Conservation (phyloP, 2,797 vertebrate genomes). For the Yasuhikotakia modesta region DNA sequence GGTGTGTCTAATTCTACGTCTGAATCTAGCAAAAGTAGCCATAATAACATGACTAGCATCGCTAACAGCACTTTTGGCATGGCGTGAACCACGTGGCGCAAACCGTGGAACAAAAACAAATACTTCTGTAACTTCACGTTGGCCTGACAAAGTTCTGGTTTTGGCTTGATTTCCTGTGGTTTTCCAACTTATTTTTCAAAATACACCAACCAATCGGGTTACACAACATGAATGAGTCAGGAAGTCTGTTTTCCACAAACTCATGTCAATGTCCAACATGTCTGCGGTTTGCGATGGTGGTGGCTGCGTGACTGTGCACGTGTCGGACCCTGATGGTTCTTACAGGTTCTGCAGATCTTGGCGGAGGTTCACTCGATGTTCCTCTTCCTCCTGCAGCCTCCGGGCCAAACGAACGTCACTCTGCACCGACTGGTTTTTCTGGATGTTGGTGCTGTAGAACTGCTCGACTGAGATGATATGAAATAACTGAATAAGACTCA, state of each 20-base stretch:
- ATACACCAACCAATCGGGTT: not conserved
- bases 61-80: not conserved
- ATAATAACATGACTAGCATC: not conserved
- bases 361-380: constrained; percentile 49
- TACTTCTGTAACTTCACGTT: not conserved
- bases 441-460: constrained; percentile 79
- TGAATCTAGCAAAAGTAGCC: not conserved
- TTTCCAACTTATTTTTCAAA: not conserved
- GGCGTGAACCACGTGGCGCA: not conserved
- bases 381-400: constrained; percentile 76
- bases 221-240: constrained; percentile 3
- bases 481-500: not conserved
- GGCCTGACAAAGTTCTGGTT: not conserved
- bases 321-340: constrained; percentile 3
- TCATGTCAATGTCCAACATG: not conserved
- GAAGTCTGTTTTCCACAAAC: not conserved
- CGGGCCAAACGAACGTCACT: constrained; percentile 76
- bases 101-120: not conserved
- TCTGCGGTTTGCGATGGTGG: not conserved
- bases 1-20: too few species aligned
- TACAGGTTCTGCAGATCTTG: constrained; percentile 68
- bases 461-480: constrained; percentile 71
- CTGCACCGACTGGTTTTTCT: constrained; percentile 79
- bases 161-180: not conserved
- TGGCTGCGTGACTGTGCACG: not conserved